Conservation (phyloP, 2,797 vertebrate genomes). For the Myotis pilosus region DNA sequence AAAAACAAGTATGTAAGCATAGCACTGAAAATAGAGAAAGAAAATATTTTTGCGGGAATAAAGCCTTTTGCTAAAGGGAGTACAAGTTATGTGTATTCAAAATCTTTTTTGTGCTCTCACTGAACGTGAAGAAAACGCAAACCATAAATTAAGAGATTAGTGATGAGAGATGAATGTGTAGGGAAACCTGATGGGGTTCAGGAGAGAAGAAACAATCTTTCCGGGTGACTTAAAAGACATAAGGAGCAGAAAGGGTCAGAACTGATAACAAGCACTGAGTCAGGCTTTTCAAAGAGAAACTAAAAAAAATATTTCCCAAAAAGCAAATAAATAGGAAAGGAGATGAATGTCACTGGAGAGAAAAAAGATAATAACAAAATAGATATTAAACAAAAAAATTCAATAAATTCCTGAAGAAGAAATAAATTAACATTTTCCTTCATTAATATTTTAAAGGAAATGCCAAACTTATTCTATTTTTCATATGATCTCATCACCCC, state of each 20-base stretch:
- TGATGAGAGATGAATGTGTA: background rate
- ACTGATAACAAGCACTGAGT: rapidly evolving
- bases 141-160: background rate
- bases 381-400: too few relatives aligned
- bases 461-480: background rate
- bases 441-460: background rate
- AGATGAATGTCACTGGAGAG: rapidly evolving
- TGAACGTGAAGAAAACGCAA: background rate
- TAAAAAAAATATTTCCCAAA: background rate
- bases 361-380: background rate
- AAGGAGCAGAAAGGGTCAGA: background rate
- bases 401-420: background rate
- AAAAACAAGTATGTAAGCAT: background rate
- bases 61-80: background rate
- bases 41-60: background rate
- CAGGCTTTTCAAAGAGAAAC: background rate
- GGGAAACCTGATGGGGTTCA: background rate
- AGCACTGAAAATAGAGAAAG: background rate
- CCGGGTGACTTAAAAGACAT: background rate
- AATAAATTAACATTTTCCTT: background rate
- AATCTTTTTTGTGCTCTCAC: background rate
- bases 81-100: too few relatives aligned
- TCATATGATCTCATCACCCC: background rate
- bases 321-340: background rate
- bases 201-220: background rate